These are phyloP conservation scores for Pogonocichla stellata DNA, from an alignment of 2,113 vertebrate species.

Conservation along the genomic window DNA sequence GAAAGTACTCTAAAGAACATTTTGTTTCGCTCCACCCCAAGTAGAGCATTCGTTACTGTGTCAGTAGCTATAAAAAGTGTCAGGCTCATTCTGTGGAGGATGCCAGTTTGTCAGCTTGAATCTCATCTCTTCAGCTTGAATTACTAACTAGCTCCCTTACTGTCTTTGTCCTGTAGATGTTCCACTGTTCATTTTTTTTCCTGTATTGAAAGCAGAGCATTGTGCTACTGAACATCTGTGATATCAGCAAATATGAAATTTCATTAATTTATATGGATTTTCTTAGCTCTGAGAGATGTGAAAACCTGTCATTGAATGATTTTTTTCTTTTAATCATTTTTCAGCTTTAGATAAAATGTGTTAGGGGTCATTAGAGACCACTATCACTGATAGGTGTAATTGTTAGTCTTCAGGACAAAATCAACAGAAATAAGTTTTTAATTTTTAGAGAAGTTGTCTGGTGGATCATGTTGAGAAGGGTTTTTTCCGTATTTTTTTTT, in stretches of 20 bases:
- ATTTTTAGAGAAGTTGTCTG: neutral
- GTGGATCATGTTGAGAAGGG: neutral
- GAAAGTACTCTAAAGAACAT: neutral
- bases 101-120: constrained; percentile 49
- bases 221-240: neutral
- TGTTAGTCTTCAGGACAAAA: neutral
- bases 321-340: neutral
- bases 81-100: constrained; percentile 20
- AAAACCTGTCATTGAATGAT: neutral
- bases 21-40: neutral
- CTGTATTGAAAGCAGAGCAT: neutral
- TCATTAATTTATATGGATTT: neutral
- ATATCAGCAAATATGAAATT: neutral
- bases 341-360: neutral
- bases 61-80: constrained; percentile 61
- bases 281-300: neutral
- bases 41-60: constrained; percentile 16
- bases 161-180: constrained; percentile 6
- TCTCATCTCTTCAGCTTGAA: constrained; percentile 44
- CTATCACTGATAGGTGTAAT: neutral
- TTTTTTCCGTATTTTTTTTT: neutral
- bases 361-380: neutral
- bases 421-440: neutral
- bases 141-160: constrained; percentile 11
- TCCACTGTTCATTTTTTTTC: neutral